A percentile compares a stretch with the other conserved stretches of the same genome.
Conservation (phyloP, 1,140 invertebrate species). For the Anadara kagoshimensis region DNA sequence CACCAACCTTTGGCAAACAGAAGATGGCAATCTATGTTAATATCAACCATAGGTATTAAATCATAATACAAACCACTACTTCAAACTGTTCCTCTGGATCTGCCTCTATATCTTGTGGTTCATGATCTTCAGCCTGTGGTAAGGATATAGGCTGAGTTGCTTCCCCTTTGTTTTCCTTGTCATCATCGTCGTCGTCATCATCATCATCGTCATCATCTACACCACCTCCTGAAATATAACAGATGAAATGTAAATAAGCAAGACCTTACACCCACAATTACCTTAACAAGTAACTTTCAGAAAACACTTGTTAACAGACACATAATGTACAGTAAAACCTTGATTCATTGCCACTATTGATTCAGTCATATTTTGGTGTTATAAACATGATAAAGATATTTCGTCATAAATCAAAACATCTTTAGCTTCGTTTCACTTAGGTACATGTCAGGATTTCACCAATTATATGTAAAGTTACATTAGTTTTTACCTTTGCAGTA, state of each 20-base stretch:
- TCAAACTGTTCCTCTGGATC: conserved; percentile 64
- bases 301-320: background rate
- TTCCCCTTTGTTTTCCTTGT: conserved; percentile 44
- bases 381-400: no score
- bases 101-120: conserved; percentile 32
- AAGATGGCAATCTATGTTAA: background rate
- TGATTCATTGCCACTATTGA: no score
- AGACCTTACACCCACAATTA: background rate
- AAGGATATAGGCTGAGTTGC: conserved; percentile 1
- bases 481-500: no score
- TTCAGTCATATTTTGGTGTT: no score
- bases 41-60: background rate
- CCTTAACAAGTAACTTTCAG: background rate
- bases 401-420: no score
- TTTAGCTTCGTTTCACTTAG: no score
- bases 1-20: background rate
- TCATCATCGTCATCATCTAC: conserved; percentile 59
- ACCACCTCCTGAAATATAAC: conserved; percentile 31
- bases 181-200: conserved; percentile 52
- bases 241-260: no score
- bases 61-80: conserved; percentile 59
- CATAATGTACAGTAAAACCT: background rate
- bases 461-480: no score
- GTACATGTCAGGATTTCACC: no score
- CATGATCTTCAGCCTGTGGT: conserved; percentile 21